These are phyloP conservation scores for Decapterus maruadsi DNA, from an alignment of 2,797 vertebrate genomes.

Conservation along the genomic window DNA sequence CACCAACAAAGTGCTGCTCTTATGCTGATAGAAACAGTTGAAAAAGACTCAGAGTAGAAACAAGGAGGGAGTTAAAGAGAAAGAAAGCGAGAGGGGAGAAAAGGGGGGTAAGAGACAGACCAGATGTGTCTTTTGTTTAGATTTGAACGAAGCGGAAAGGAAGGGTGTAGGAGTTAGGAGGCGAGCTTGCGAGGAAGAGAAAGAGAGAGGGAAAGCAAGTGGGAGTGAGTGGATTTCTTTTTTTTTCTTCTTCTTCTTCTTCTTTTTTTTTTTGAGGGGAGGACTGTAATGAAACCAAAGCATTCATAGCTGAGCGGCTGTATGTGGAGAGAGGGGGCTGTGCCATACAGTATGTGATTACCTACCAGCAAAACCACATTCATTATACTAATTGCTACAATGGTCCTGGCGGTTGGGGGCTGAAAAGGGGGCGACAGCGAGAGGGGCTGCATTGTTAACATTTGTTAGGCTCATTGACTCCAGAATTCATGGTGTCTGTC, in stretches of 20 bases:
- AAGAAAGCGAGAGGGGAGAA: slow-evolving; percentile 68
- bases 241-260: too few species aligned
- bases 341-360: slow-evolving; percentile 81
- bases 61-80: slow-evolving; percentile 77
- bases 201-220: slow-evolving; percentile 72
- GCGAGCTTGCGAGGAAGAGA: slow-evolving; percentile 65
- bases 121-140: slow-evolving; percentile 91
- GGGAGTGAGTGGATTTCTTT: slow-evolving; percentile 62
- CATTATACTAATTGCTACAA: slow-evolving; percentile 86
- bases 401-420: slow-evolving; percentile 78
- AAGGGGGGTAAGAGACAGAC: slow-evolving; percentile 83
- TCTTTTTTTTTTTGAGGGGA: slow-evolving; percentile 26
- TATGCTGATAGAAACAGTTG: slow-evolving; percentile 68
- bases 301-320: slow-evolving; percentile 77
- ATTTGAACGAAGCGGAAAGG: slow-evolving; percentile 87
- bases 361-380: slow-evolving; percentile 85
- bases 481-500: slow-evolving; percentile 80
- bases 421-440: slow-evolving; percentile 66
- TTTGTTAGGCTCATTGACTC: slow-evolving; percentile 84
- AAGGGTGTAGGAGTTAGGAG: slow-evolving; percentile 84
- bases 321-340: slow-evolving; percentile 62
- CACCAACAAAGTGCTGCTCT: slow-evolving; percentile 74
- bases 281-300: slow-evolving; percentile 83
- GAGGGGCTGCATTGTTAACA: slow-evolving; percentile 77
- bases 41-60: slow-evolving; percentile 68